Base-by-base conservation (phyloP, 92 coral and sea anemone species). In the Desmophyllum pertusum region DNA sequence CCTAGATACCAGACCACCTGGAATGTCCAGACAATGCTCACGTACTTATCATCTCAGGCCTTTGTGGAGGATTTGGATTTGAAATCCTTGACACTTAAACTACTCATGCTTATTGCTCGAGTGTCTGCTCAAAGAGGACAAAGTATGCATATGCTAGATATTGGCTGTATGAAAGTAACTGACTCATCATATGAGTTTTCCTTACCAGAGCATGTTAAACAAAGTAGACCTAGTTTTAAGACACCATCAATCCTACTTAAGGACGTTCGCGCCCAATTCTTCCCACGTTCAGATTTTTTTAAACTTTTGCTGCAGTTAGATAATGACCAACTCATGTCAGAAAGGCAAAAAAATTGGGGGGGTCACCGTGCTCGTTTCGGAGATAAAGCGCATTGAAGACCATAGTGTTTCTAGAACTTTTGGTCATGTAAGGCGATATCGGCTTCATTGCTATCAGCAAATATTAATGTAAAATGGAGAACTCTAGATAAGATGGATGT, bases 11-110 rank as follows among this genome's bases (percentile, higher is more conserved):
- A 57, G 2, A 57, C 64, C 64, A 57, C 64, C 64, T 57, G 64
- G 64, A 70, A 88, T 62, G 81, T 83, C 38, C 87, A 83, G 50
- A 57, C 70, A n/a, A 88, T 83, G 41, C 70, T 82, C 5, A 77
- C 75, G 4, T 72, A 83, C 73, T 38, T 88, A 5, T 36, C 85
- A 10, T 86, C 86, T 61, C 78, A 35, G 73, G 64, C 10, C 29
- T 17, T 76, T 83, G 14, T 88, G 91, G 84, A 85, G 68, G 19
- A 31, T 6, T 59, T 85, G 84, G 79, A 78, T 48, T 18, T 86
- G 50, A 86, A 86, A 85, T 42, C 46, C 37, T 42, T 85, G 65
- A 27, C 84, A 62, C 68, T 76, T 40, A 85, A 81, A 81, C 79
- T 81, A 25, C 57, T 43, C 33, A 57, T 57, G 64, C 64, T 57